A percentile compares a stretch with the other conserved stretches of the same genome.
Conservation (phyloP, 2,797 vertebrate genomes). For the Centropyge bicolor region DNA sequence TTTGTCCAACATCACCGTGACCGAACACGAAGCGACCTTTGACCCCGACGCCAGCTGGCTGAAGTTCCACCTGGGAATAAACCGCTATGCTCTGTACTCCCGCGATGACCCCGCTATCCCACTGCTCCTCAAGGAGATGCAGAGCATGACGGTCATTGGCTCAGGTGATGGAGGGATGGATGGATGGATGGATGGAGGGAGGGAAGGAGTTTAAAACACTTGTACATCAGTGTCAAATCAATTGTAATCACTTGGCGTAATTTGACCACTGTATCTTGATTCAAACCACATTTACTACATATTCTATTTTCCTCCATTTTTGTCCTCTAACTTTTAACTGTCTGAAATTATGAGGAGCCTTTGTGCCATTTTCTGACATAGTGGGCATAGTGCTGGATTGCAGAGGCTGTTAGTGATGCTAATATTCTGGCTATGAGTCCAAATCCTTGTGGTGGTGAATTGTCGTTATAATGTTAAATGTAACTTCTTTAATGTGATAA, state of each 20-base stretch:
- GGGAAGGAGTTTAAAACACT: constrained; percentile 3
- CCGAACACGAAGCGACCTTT: constrained; percentile 78
- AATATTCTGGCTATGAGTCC: not conserved
- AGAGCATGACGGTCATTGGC: constrained; percentile 79
- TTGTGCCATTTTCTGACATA: not conserved
- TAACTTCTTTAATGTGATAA: not conserved
- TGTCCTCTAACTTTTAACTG: too few relatives aligned
- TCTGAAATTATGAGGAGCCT: too few relatives aligned
- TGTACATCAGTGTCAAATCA: not conserved
- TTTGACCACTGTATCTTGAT: not conserved
- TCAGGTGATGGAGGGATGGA: constrained; percentile 83
- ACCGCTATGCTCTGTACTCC: constrained; percentile 89
- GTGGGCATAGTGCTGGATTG: not conserved
- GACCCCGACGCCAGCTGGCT: constrained; percentile 90
- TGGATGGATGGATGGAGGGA: constrained; percentile 26
- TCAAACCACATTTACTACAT: not conserved
- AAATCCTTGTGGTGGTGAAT: not conserved
- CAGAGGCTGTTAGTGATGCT: not conserved
- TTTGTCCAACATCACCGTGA: constrained; percentile 77
- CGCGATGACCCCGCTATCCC: constrained; percentile 83
- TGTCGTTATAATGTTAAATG: not conserved
- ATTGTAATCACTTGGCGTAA: not conserved
- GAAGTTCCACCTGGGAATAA: constrained; percentile 94
- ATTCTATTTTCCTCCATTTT: not conserved
- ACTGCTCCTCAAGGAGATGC: constrained; percentile 89